These are phyloP conservation scores for Arbacia lixula DNA, from an alignment of 53 echinoderm and acorn worm species.

Conservation along the genomic window DNA sequence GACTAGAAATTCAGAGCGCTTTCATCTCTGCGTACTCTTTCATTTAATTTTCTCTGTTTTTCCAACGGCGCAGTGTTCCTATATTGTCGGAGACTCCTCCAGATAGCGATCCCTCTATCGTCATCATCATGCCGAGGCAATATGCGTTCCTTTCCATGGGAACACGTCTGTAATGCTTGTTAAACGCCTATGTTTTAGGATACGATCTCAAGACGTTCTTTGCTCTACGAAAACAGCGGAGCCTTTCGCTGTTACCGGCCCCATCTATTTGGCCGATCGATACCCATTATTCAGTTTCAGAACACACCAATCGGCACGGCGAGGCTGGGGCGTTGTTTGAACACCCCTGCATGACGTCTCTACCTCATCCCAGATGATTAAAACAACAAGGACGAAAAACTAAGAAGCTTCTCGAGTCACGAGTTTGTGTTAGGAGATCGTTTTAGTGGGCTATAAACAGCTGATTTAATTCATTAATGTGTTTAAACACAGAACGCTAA, in stretches of 20 bases:
- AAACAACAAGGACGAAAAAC: neutral
- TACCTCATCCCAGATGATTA: too few species aligned
- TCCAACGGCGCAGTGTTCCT: too few species aligned
- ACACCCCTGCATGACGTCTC: neutral
- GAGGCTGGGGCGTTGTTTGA: conserved; percentile 30
- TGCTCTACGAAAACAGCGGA: conserved; percentile 29
- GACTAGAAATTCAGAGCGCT: too few species aligned
- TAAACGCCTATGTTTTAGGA: conserved; percentile 17
- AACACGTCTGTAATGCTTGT: conserved; percentile 10
- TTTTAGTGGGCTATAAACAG: conserved; percentile 52
- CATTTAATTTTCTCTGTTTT: too few species aligned
- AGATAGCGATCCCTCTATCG: too few species aligned
- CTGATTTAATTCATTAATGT: conserved; percentile 56
- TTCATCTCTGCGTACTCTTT: too few species aligned
- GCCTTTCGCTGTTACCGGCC: conserved; percentile 9
- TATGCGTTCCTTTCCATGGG: too few species aligned
- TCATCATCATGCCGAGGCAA: too few species aligned
- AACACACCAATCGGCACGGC: conserved; percentile 31
- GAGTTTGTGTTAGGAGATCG: conserved; percentile 19
- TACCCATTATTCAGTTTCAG: conserved; percentile 56
- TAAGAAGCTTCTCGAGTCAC: neutral
- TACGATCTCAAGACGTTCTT: conserved; percentile 39
- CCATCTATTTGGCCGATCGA: conserved; percentile 37
- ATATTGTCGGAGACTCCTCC: too few species aligned
- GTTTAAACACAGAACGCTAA: conserved; percentile 43